phyloP scores from a whole-genome alignment of 2,113 vertebrate species.

The Oceanites oceanicus region DNA sequence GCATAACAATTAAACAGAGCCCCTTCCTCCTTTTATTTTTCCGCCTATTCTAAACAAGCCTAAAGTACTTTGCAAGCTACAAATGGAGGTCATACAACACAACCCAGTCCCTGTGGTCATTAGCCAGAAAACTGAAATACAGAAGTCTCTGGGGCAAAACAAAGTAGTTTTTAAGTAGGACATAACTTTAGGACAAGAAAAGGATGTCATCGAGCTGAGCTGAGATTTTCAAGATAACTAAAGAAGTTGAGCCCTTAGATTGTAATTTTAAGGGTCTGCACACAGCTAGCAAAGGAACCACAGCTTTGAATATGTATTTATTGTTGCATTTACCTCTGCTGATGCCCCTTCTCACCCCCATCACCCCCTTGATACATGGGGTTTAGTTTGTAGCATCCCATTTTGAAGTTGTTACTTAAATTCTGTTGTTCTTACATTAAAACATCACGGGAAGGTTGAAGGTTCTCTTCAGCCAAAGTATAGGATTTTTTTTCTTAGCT shows the following conservation, averaged over 20 bases:
- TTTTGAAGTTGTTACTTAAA: background rate
- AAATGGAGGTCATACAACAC: conserved; percentile 24
- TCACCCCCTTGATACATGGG: background rate
- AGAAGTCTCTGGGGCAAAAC: conserved; percentile 48
- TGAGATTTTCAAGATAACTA: conserved; percentile 1
- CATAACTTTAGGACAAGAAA: conserved; percentile 42
- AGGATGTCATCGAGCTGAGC: background rate
- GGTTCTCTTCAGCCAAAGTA: background rate
- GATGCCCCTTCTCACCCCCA: background rate
- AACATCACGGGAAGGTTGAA: background rate
- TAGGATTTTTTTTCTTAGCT: background rate
- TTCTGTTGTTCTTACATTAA: background rate
- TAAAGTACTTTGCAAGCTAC: background rate
- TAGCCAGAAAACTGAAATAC: conserved; percentile 58
- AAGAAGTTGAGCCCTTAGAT: background rate
- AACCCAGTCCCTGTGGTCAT: conserved; percentile 56
- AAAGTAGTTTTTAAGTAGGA: conserved; percentile 56
- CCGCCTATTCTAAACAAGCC: background rate
- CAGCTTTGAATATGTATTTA: background rate
- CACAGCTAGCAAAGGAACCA: background rate
- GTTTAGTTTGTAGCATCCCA: background rate
- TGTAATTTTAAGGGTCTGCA: background rate
- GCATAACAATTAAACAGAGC: background rate
- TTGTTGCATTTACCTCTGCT: background rate
- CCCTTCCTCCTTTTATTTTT: conserved; percentile 1